Percentiles rank a stretch among this genome's conserved stretches.
phyloP scores from a whole-genome alignment of 1,140 invertebrate species.

The Geopemphigus sp. region DNA sequence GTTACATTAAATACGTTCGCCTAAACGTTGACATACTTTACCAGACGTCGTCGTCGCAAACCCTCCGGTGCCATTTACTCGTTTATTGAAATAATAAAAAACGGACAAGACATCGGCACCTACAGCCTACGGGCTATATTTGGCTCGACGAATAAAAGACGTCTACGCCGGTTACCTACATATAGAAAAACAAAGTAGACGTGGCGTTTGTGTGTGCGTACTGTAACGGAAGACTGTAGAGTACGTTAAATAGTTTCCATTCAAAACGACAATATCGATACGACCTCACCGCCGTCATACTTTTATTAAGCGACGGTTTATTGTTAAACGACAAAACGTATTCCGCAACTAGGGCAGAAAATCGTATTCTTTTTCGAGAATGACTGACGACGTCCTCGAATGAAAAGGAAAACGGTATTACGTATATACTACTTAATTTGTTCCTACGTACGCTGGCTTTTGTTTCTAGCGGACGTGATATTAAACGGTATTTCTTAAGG shows the following conservation, averaged over 20 bases:
- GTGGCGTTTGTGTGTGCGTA: background rate
- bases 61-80: slow-evolving; percentile 26
- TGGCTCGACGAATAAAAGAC: background rate
- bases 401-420: slow-evolving; percentile 7
- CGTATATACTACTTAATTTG: background rate
- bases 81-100: slow-evolving; percentile 18
- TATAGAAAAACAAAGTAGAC: background rate
- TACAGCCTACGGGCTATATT: slow-evolving; percentile 14
- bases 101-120: background rate
- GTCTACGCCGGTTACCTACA: background rate
- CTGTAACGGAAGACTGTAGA: background rate
- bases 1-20: background rate
- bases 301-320: background rate
- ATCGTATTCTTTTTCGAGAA: background rate
- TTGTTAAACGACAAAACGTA: background rate
- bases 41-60: background rate
- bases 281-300: background rate
- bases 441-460: background rate
- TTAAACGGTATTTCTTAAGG: background rate
- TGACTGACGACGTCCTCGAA: background rate
- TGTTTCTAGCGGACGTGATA: background rate
- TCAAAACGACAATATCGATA: slow-evolving; percentile 18
- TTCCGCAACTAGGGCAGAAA: slow-evolving; percentile 18
- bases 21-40: slow-evolving; percentile 26
- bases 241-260: slow-evolving; percentile 4